Evolutionary conservation across 1,140 invertebrate genomes (phyloP).

Genomic region (Cydia fagiglandana): DNA sequence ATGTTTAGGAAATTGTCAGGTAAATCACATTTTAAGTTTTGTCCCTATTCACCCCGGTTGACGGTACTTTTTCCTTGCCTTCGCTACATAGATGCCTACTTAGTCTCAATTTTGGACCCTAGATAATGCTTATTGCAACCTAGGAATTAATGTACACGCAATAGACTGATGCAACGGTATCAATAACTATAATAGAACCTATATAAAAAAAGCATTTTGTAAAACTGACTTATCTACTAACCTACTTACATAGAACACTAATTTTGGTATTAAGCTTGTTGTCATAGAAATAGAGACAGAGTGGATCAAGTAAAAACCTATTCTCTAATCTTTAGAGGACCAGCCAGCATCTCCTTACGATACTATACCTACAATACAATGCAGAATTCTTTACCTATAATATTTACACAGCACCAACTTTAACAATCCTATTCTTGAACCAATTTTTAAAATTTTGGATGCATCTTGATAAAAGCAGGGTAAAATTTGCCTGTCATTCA

Average conservation of each 20-base stretch:
- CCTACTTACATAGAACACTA: constrained; percentile 3
- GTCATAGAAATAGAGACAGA: neutral
- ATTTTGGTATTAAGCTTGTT: neutral
- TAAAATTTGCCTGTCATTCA: constrained; percentile 70
- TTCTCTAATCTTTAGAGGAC: neutral
- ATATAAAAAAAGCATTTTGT: neutral
- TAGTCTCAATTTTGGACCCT: neutral
- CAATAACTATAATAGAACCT: constrained; percentile 5
- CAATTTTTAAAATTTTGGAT: constrained; percentile 64
- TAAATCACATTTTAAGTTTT: too few species aligned
- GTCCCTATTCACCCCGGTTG: too few species aligned
- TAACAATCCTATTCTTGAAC: constrained; percentile 52
- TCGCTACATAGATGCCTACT: constrained; percentile 9
- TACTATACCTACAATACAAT: neutral
- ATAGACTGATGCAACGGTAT: constrained; percentile 31
- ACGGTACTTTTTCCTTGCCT: neutral
- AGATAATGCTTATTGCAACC: constrained; percentile 16
- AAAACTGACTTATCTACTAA: neutral
- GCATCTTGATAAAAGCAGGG: constrained; percentile 68
- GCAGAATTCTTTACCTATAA: neutral
- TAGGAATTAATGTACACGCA: constrained; percentile 16
- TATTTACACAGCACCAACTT: constrained; percentile 21
- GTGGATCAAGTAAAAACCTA: neutral
- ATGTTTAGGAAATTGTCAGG: too few species aligned
- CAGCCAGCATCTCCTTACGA: neutral